These are phyloP conservation scores for Mormyrops attenuatus DNA, from an alignment of 2,797 vertebrate genomes.

Conservation along the genomic window DNA sequence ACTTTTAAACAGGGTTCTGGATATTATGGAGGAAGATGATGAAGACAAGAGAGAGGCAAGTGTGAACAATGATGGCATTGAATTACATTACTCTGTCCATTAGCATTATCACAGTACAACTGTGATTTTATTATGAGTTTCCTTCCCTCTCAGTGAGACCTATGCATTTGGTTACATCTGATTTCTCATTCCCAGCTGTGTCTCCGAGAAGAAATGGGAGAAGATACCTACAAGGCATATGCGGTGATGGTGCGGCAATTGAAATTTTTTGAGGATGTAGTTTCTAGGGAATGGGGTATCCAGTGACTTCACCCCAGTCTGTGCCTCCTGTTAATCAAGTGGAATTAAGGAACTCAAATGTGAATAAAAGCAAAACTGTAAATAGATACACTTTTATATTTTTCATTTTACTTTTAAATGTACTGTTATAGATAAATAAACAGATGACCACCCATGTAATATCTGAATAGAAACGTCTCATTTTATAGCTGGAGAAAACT, in stretches of 20 bases:
- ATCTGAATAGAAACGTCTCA: background rate
- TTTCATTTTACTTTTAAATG: background rate
- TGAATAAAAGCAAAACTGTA: background rate
- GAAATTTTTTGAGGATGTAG: constrained; percentile 90
- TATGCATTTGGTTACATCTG: background rate
- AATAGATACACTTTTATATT: background rate
- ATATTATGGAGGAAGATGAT: constrained; percentile 86
- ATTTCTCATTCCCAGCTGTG: constrained; percentile 58
- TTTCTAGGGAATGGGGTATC: constrained; percentile 49
- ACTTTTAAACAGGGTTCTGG: constrained; percentile 78
- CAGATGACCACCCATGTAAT: background rate
- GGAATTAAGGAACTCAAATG: background rate
- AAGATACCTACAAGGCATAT: constrained; percentile 74
- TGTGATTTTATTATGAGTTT: background rate
- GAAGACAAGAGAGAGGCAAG: constrained; percentile 78
- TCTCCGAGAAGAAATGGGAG: constrained; percentile 79
- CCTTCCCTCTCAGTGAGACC: background rate
- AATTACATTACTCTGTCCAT: background rate
- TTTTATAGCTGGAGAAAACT: background rate
- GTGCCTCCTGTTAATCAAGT: background rate
- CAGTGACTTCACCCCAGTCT: background rate
- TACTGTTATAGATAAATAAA: background rate
- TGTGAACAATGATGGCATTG: background rate
- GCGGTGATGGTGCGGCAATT: constrained; percentile 84
- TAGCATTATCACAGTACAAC: background rate